Percentiles rank a stretch among this genome's conserved stretches.
Conservation (phyloP, 2,888 invertebrate genomes). For the Drosophila dives region DNA sequence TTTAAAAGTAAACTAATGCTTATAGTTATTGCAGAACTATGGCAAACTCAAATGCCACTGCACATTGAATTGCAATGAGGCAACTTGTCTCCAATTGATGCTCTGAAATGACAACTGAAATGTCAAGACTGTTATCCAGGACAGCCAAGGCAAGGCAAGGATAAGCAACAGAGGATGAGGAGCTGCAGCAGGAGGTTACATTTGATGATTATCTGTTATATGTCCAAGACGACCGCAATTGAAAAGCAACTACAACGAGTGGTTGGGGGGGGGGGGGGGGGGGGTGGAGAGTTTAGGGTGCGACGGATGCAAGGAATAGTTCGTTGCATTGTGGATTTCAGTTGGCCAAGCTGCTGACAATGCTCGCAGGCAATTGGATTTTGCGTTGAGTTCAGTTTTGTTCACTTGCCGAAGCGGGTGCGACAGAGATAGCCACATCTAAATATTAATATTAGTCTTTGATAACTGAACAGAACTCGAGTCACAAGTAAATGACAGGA, state of each 20-base stretch:
- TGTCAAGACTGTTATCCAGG: slow-evolving; percentile 26
- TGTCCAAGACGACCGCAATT: slow-evolving; percentile 42
- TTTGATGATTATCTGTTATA: slow-evolving; percentile 43
- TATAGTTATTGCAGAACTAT: slow-evolving; percentile 66
- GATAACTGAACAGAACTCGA: slow-evolving; percentile 28
- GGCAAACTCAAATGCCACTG: slow-evolving; percentile 63
- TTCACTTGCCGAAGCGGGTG: slow-evolving; percentile 16
- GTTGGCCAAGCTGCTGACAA: slow-evolving; percentile 33
- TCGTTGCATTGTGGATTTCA: slow-evolving; percentile 1
- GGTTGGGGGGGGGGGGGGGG: background rate
- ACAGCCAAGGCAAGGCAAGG: too few species aligned
- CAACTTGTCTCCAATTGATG: slow-evolving; percentile 40
- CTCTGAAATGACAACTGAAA: slow-evolving; percentile 36
- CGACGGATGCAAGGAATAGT: background rate
- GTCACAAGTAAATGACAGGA: slow-evolving; percentile 14
- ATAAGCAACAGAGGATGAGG: too few species aligned
- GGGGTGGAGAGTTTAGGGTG: too few species aligned
- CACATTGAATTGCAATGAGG: slow-evolving; percentile 67
- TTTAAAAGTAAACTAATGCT: slow-evolving; percentile 74
- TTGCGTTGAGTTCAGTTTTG: slow-evolving; percentile 26
- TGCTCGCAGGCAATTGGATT: slow-evolving; percentile 41
- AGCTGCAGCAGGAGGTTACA: slow-evolving; percentile 1
- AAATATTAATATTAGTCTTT: slow-evolving; percentile 43
- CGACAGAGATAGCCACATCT: background rate
- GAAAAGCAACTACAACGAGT: slow-evolving; percentile 31